Evolutionary conservation across 2,113 vertebrate species (phyloP).

Genomic region (Bagarius yarrelli): DNA sequence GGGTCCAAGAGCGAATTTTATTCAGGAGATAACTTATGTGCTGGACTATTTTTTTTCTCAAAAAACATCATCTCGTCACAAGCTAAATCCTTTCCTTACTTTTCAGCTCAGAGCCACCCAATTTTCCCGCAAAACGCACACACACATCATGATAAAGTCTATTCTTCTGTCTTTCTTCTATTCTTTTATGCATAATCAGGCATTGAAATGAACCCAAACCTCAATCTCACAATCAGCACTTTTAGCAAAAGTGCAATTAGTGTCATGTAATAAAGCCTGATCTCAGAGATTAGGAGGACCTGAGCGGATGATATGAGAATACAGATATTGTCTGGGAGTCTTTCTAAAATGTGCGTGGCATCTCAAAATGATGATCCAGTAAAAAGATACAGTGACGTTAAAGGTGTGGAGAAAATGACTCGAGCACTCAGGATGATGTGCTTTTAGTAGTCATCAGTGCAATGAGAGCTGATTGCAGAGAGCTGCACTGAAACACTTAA

Average conservation of each 20-base stretch:
- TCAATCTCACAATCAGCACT: constrained; percentile 57
- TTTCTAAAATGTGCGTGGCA: not conserved
- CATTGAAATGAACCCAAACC: constrained; percentile 56
- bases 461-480: constrained; percentile 2
- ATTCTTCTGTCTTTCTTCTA: not conserved
- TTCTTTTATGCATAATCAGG: constrained; percentile 24
- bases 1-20: not conserved
- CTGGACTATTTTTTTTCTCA: not conserved
- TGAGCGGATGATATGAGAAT: constrained; percentile 47
- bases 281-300: constrained; percentile 60
- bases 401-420: not conserved
- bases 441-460: not conserved
- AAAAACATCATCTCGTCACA: not conserved
- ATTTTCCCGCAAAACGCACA: constrained; percentile 17
- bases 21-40: not conserved
- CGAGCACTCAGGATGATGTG: not conserved
- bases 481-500: not conserved
- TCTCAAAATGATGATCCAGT: constrained; percentile 8
- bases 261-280: constrained; percentile 62
- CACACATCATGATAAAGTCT: not conserved
- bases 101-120: constrained; percentile 1
- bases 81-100: not conserved
- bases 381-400: constrained; percentile 9
- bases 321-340: constrained; percentile 46
- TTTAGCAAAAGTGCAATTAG: constrained; percentile 65